phyloP scores from a whole-genome alignment of 2,888 invertebrate species.

The Clistopyga incitator region DNA sequence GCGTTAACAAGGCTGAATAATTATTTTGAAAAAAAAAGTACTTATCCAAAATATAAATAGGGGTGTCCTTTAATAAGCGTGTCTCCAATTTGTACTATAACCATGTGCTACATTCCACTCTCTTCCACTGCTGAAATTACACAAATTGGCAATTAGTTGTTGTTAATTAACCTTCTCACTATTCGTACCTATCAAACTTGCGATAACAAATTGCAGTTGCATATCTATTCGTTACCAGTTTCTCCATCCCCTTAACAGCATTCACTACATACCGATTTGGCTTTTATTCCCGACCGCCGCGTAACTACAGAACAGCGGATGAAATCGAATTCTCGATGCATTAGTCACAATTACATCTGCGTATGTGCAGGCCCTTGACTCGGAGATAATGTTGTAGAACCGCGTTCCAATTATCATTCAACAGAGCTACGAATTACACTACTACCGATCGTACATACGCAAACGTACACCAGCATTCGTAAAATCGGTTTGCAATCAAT shows the following conservation, averaged over 20 bases:
- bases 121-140: background rate
- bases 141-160: slow-evolving; percentile 2
- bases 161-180: background rate
- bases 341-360: slow-evolving; percentile 3
- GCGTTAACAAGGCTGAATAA: too few relatives aligned
- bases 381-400: background rate
- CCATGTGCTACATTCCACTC: background rate
- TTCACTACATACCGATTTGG: slow-evolving; percentile 18
- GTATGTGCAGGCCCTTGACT: background rate
- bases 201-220: background rate
- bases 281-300: background rate
- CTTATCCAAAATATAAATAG: too few relatives aligned
- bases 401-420: background rate
- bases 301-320: background rate
- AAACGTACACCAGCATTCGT: background rate
- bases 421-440: background rate
- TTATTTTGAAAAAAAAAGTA: too few relatives aligned
- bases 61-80: too few relatives aligned
- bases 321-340: slow-evolving; percentile 21
- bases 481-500: slow-evolving; percentile 17
- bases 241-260: slow-evolving; percentile 55
- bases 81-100: background rate
- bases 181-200: background rate
- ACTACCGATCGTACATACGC: background rate
- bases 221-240: slow-evolving; percentile 1